Conservation (phyloP, 1,140 invertebrate species). For the Adelges cooleyi region DNA sequence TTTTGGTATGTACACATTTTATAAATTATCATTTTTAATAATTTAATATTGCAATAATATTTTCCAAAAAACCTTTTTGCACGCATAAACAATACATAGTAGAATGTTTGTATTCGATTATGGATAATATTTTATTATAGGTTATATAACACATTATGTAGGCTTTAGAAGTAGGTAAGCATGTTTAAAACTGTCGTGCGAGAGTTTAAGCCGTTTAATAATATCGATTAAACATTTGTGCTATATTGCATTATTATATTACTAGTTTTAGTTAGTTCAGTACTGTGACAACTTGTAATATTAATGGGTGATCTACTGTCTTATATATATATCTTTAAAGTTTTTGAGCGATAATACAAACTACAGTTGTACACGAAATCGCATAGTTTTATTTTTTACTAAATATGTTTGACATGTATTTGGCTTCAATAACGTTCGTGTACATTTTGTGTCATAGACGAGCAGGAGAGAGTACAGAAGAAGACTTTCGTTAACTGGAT, state of each 20-base stretch:
- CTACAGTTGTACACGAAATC: slow-evolving; percentile 3
- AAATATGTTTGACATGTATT: background rate
- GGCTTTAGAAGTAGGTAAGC: background rate
- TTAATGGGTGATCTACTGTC: slow-evolving; percentile 20
- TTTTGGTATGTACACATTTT: too few species aligned
- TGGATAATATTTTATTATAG: background rate
- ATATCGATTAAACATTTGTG: slow-evolving; percentile 27
- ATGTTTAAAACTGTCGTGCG: background rate
- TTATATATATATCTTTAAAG: slow-evolving; percentile 15
- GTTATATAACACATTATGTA: background rate
- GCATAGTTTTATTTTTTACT: background rate
- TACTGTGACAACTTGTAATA: slow-evolving; percentile 19
- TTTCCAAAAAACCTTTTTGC: too few species aligned
- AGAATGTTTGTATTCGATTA: background rate
- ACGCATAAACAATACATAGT: background rate
- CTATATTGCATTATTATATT: slow-evolving; percentile 25
- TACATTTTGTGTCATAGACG: slow-evolving; percentile 61
- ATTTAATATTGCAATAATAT: too few species aligned
- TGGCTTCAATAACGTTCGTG: background rate
- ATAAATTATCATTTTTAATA: too few species aligned
- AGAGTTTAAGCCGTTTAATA: slow-evolving; percentile 18
- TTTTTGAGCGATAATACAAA: slow-evolving; percentile 11
- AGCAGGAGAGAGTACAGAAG: slow-evolving; percentile 97
- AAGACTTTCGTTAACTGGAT: slow-evolving; percentile 99
- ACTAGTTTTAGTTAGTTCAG: slow-evolving; percentile 3